Base-by-base conservation (phyloP, 2,113 vertebrate genomes). In the Mohoua ochrocephala region DNA sequence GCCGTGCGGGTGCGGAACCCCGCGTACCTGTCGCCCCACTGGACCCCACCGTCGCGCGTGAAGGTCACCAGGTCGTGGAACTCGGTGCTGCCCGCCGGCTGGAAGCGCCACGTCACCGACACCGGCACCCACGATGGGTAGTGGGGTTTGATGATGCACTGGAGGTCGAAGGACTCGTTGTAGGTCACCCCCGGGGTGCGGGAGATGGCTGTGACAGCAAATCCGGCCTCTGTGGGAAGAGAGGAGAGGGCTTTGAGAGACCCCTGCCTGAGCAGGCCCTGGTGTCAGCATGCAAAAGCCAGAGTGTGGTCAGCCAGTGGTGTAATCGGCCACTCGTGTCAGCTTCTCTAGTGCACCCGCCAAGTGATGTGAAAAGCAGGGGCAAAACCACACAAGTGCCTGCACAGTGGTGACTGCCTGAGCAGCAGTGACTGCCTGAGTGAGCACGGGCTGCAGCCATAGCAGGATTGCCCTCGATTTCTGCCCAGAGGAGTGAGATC, bases 131-230 rank as follows among this genome's bases (percentile, higher is more conserved):
- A 98, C 0, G 99, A 97, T 0, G 99, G 99, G 88, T 99, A 99
- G 26, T 99, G 98, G 3, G 99, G 99, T 89, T 99, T 99, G 92
- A 99, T 99, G 97, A 99, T 98, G 93, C 99, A 99, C 94, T 99
- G 98, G 9, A 99, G 98, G 96, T 99, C 99, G 4, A 99, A 99
- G 20, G 99, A 99, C 56, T 99, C 99, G 0, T 99, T 99, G 85
- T 99, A 99, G 79, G 98, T 99, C 31, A 99, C 99, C 0, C 99
- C 99, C 0, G 99, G 99, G 0, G 99, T 99, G 60, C 99, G 98
- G 6, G 99, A 99, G 64, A 99, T 99, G n/a, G 99, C 99, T 0
- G 99, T 99, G 79, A 99, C 98, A 1, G 98, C 98, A 80, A 99
- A 99, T 9, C 99, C 98, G 0, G 98, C 99, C 94, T 99, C 99